Evolutionary conservation across 1,140 invertebrate genomes (phyloP), one percentile per base, ranked within the genome.

Genomic region (Odontomachus brunneus): DNA sequence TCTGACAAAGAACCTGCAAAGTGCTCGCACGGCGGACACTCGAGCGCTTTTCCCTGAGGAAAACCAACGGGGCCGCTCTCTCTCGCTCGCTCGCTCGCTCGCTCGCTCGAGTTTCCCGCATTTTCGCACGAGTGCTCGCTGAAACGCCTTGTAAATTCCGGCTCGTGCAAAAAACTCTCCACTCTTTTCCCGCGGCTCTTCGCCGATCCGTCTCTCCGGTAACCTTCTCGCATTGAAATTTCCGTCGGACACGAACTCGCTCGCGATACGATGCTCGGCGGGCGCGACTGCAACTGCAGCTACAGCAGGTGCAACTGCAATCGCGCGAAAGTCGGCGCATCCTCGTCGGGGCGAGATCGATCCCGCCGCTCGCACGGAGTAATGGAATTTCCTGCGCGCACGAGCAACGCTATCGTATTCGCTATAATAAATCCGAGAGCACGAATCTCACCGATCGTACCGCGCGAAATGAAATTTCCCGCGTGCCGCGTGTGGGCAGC

Each of bases 401-500:
- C 38, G 38, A 44, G 38, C 38, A 44, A 14, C 7, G 15, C 26
- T 38, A 24, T 11, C 9, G 14, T 67, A n/a, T 55, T 67, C 74
- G 1, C 17, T 24, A 26, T 11, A 19, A 44, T 24, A 69, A 44
- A 67, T 78, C 19, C 29, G 63, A 44, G 29, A 69, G 49, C 4
- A 44, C 22, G 33, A 38, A 55, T 55, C 19, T 44, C 38, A 7
- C 9, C 38, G 38, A 44, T 44, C 38, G 38, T 44, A 44, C 38
- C 38, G 7, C 51, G 75, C 22, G 22, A 48, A 57, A 71, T 78
- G 33, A 78, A 55, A 57, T 57, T 26, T 69, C 51, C 29, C 26
- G 17, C 17, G 7, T 29, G 22, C 12, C n/a, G 33, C 22, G 38
- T 9, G 60, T 66, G 14, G 63, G 63, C 17, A 22, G 29, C 29